Percentiles rank a stretch among this genome's conserved stretches.
phyloP scores from a whole-genome alignment of 1,140 invertebrate species.

The Saccostrea echinata region DNA sequence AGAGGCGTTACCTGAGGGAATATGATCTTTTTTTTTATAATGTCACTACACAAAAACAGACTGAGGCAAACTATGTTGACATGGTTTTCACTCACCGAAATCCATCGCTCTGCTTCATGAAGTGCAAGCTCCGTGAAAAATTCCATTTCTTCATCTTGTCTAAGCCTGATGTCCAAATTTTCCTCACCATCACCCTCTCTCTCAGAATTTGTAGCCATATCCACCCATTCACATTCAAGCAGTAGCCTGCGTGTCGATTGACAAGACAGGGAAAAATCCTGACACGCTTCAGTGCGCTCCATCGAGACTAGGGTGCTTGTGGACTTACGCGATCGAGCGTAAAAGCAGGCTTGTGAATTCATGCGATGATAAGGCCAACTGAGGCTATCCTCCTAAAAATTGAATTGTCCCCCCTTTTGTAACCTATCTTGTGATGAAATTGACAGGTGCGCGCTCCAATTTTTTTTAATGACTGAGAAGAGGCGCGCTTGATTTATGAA shows the following conservation, averaged over 20 bases:
- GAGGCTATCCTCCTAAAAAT: neutral
- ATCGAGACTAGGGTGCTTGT: conserved; percentile 29
- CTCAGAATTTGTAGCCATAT: conserved; percentile 1
- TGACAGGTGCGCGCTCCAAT: conserved; percentile 8
- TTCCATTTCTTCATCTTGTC: conserved; percentile 76
- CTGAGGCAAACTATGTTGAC: conserved; percentile 13
- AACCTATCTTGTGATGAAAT: neutral
- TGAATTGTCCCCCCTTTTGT: neutral
- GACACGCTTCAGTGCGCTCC: conserved; percentile 17
- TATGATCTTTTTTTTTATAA: neutral
- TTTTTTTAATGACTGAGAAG: neutral
- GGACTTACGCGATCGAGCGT: conserved; percentile 20
- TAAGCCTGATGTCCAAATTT: conserved; percentile 63
- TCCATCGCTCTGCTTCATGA: conserved; percentile 78
- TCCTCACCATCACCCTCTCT: conserved; percentile 53
- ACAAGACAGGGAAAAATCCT: conserved; percentile 5
- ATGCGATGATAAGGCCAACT: neutral
- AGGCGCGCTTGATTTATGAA: neutral
- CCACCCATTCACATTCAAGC: conserved; percentile 15
- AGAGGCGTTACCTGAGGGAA: neutral
- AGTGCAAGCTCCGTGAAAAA: conserved; percentile 77
- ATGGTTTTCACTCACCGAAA: conserved; percentile 69
- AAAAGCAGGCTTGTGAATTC: neutral
- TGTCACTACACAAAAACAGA: conserved; percentile 36
- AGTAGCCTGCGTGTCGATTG: neutral